These are phyloP conservation scores for Etheostoma perlongum DNA, from an alignment of 2,797 vertebrate species.

Conservation along the genomic window DNA sequence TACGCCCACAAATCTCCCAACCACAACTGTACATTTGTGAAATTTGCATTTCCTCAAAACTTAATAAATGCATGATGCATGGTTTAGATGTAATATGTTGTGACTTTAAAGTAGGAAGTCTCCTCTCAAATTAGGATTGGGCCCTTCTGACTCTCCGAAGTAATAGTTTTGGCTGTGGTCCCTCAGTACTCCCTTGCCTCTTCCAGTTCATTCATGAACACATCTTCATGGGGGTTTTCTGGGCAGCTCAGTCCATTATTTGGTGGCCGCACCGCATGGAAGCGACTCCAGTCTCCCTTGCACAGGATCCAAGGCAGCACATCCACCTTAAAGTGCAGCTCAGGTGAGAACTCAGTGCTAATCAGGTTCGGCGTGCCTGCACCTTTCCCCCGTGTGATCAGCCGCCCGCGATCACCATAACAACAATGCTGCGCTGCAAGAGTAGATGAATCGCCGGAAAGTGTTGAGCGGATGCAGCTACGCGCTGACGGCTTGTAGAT, in stretches of 20 bases:
- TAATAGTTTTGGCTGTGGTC: slow-evolving; percentile 62
- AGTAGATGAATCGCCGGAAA: slow-evolving; percentile 87
- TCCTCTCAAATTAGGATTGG: slow-evolving; percentile 68
- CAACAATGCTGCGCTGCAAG: slow-evolving; percentile 94
- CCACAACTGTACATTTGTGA: slow-evolving; percentile 40
- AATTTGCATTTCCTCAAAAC: slow-evolving; percentile 4
- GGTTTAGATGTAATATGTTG: slow-evolving; percentile 45
- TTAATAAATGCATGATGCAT: slow-evolving; percentile 32
- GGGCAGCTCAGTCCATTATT: slow-evolving; percentile 89
- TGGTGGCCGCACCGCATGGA: slow-evolving; percentile 89
- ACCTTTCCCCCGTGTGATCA: slow-evolving; percentile 93
- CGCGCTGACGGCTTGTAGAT: slow-evolving; percentile 92
- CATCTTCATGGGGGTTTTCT: slow-evolving; percentile 89
- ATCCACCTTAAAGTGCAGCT: slow-evolving; percentile 96
- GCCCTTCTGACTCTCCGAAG: slow-evolving; percentile 55
- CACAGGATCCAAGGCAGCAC: slow-evolving; percentile 95
- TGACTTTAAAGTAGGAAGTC: slow-evolving; percentile 42
- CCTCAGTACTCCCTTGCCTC: slow-evolving; percentile 93
- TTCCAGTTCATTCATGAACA: slow-evolving; percentile 93
- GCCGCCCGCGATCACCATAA: slow-evolving; percentile 86
- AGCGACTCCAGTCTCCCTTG: slow-evolving; percentile 97
- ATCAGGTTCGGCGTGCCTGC: slow-evolving; percentile 92
- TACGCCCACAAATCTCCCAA: slow-evolving; percentile 35
- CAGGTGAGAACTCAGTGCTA: slow-evolving; percentile 93
- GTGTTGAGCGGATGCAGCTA: slow-evolving; percentile 91